Evolutionary conservation across 1,140 invertebrate genomes (phyloP).

Genomic region (Sinonovacula constricta): DNA sequence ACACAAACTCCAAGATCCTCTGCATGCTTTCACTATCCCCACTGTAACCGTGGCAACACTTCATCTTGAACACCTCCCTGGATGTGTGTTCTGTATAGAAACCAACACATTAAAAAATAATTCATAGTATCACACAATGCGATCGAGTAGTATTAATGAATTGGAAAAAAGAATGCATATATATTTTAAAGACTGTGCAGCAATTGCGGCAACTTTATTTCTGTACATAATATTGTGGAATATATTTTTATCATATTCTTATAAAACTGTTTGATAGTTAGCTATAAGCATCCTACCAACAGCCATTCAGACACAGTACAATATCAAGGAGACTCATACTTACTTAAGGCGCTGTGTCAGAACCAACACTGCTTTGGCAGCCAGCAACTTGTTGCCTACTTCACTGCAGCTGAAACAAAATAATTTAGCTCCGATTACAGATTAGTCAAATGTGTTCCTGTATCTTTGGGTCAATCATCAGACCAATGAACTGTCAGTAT

Average conservation of each 20-base stretch:
- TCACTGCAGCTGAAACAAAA: slow-evolving; percentile 59
- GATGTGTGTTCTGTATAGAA: not conserved
- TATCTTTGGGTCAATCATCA: no score
- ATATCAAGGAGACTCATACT: slow-evolving; percentile 16
- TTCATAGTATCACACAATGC: no score
- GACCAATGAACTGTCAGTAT: no score
- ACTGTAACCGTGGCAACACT: slow-evolving; percentile 18
- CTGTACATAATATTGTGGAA: no score
- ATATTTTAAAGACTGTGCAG: no score
- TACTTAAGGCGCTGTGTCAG: slow-evolving; percentile 65
- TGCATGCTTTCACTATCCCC: slow-evolving; percentile 53
- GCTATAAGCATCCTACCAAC: not conserved
- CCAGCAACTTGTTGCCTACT: slow-evolving; percentile 63
- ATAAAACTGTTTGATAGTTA: not conserved
- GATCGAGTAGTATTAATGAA: no score
- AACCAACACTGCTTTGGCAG: slow-evolving; percentile 61
- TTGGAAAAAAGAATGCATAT: no score
- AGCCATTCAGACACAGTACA: not conserved
- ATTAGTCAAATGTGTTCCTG: no score
- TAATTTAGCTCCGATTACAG: no score
- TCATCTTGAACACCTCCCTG: not conserved
- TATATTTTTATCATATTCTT: no score
- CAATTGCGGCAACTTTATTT: no score
- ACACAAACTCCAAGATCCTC: slow-evolving; percentile 67
- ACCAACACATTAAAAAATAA: no score